Base-by-base conservation (phyloP, 1,140 invertebrate genomes). In the Teleogryllus occipitalis region DNA sequence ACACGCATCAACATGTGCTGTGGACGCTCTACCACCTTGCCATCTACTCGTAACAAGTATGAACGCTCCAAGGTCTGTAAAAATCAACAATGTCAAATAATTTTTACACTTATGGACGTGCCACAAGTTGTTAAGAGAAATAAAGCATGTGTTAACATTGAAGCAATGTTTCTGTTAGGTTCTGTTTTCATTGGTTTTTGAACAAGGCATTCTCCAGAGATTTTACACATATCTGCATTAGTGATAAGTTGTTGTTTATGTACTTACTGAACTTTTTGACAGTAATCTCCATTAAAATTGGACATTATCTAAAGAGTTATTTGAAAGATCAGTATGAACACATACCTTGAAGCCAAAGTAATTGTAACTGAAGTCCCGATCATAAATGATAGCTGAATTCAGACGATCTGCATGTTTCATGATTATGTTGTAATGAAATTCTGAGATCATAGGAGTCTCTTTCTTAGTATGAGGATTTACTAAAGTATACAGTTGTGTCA, bases 1-100 rank as follows among this genome's bases (percentile, higher is more conserved):
- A 99, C 98, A 84, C 98, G 88, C 98, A 99, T 99, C 75, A 99
- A 87, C 97, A 99, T 97, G 81, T 99, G 97, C 84, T 99, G 98
- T 0, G 98, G 98, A 74, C 98, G 89, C 86, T 99, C 98, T 8
- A 92, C 97, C 76, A 98, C 94, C 90, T 98, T 98, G 0, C 93
- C 93, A 86, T 97, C 91, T 78, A 99, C 96, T 86, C 96, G 98
- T 27, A 99, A 86, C 77, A 99, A 88, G 85, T 99, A 99, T 4
- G 97, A 98, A 81, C 95, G 88, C 85, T 99, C 98, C 76, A 99
- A 87, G 7, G 98, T 99, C 88, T 92, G 82, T 81, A 82, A 81
- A 79, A 48, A 76, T 39, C 72, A 21, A 21, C 21, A 18, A 74
- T 74, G 18, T 21, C 18, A 78, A 78, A 39, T 39, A 39, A 39